Conservation (phyloP, 2,888 invertebrate genomes). For the Protophormia terraenovae region DNA sequence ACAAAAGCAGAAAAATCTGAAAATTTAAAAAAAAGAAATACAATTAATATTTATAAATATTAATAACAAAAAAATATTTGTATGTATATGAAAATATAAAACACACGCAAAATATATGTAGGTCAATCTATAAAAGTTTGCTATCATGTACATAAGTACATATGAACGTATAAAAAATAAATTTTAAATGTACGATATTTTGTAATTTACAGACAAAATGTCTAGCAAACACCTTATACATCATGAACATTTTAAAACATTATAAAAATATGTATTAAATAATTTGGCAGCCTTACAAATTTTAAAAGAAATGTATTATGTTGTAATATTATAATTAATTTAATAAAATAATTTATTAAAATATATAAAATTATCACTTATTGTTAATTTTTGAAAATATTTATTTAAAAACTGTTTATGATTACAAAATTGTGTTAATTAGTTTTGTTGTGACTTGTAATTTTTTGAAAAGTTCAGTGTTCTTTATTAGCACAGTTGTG, state of each 20-base stretch:
- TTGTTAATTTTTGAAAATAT: not conserved
- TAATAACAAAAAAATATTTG: not conserved
- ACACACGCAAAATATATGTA: not conserved
- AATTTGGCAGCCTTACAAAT: slow-evolving; percentile 62
- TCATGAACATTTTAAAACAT: not conserved
- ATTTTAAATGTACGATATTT: too few species aligned
- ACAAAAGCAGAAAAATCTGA: slow-evolving; percentile 80
- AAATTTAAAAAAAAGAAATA: slow-evolving; percentile 32
- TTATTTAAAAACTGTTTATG: not conserved
- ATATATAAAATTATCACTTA: not conserved
- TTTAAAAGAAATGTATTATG: slow-evolving; percentile 15
- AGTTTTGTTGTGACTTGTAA: not conserved
- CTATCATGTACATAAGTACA: not conserved
- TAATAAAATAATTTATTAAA: not conserved
- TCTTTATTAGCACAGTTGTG: not conserved
- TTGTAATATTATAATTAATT: slow-evolving; percentile 31
- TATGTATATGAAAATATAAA: not conserved
- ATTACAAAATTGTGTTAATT: slow-evolving; percentile 21
- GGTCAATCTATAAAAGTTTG: not conserved
- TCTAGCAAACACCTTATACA: slow-evolving; percentile 10
- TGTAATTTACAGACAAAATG: slow-evolving; percentile 5
- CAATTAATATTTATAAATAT: slow-evolving; percentile 1
- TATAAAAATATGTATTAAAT: slow-evolving; percentile 40
- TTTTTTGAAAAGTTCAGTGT: slow-evolving; percentile 40
- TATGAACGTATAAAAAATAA: not conserved